Conservation (phyloP, 1,140 invertebrate genomes). For the Drosophila rufa region DNA sequence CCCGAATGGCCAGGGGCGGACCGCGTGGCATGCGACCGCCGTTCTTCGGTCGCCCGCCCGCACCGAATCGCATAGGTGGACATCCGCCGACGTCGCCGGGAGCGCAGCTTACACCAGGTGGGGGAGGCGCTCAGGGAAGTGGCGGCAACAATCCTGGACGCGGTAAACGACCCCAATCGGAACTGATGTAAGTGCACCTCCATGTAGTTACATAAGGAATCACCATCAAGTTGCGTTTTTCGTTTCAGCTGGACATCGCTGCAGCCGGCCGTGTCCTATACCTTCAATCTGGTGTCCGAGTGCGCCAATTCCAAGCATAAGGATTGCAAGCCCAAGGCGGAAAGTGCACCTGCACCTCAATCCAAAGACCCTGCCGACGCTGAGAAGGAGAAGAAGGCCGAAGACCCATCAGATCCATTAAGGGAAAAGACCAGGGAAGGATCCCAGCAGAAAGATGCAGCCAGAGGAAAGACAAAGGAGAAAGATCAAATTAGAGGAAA, state of each 20-base stretch:
- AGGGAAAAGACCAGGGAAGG: neutral
- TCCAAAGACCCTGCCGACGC: conserved; percentile 15
- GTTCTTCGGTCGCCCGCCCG: conserved; percentile 49
- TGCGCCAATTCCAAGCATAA: conserved; percentile 56
- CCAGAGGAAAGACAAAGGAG: neutral
- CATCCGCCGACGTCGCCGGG: neutral
- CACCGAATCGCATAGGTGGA: conserved; percentile 11
- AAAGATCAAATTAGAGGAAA: neutral
- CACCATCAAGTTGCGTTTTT: neutral
- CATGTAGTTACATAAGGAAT: neutral
- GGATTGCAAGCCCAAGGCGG: conserved; percentile 31
- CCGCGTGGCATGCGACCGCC: conserved; percentile 53
- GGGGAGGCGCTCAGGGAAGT: neutral
- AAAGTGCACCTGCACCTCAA: neutral
- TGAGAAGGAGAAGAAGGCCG: conserved; percentile 12
- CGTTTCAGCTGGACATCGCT: conserved; percentile 53
- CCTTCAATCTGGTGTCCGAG: conserved; percentile 50
- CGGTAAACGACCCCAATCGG: conserved; percentile 52
- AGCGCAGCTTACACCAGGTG: conserved; percentile 27
- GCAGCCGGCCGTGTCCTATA: conserved; percentile 48
- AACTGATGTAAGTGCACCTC: conserved; percentile 43
- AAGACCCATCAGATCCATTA: conserved; percentile 5
- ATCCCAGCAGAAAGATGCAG: neutral
- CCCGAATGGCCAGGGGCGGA: conserved; percentile 61
- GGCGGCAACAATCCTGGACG: neutral